Conservation (phyloP, 2,888 invertebrate species). For the Steromphala cineraria region DNA sequence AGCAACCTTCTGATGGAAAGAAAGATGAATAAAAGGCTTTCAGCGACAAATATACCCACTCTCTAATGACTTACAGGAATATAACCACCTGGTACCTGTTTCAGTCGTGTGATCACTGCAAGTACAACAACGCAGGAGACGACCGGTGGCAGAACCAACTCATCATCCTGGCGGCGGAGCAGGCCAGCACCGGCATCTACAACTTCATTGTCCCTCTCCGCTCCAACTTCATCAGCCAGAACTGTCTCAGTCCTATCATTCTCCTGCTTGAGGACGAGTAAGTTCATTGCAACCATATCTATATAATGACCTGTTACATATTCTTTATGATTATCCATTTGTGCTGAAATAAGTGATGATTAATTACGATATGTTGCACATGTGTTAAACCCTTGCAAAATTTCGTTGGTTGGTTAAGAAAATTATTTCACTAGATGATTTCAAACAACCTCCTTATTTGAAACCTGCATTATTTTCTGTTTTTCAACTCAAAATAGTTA, state of each 20-base stretch:
- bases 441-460: too few species aligned
- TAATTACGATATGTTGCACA: too few species aligned
- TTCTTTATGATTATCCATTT: neutral
- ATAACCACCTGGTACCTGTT: slow-evolving; percentile 14
- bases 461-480: neutral
- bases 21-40: too few species aligned
- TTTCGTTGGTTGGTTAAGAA: too few species aligned
- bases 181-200: slow-evolving; percentile 97
- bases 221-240: slow-evolving; percentile 95
- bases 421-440: too few species aligned
- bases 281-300: slow-evolving; percentile 35
- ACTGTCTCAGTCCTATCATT: slow-evolving; percentile 95
- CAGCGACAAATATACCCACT: too few species aligned
- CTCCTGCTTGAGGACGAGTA: slow-evolving; percentile 87
- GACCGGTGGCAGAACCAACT: slow-evolving; percentile 96
- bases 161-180: slow-evolving; percentile 96
- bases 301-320: too few species aligned
- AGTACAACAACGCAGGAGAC: slow-evolving; percentile 93
- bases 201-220: slow-evolving; percentile 97
- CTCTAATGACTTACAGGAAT: too few species aligned
- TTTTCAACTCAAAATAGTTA: neutral
- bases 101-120: slow-evolving; percentile 94
- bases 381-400: too few species aligned
- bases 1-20: too few species aligned
- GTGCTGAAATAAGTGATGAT: too few species aligned